These are phyloP conservation scores for Periphyllus acericola DNA, from an alignment of 2,888 invertebrate species.

Conservation along the genomic window DNA sequence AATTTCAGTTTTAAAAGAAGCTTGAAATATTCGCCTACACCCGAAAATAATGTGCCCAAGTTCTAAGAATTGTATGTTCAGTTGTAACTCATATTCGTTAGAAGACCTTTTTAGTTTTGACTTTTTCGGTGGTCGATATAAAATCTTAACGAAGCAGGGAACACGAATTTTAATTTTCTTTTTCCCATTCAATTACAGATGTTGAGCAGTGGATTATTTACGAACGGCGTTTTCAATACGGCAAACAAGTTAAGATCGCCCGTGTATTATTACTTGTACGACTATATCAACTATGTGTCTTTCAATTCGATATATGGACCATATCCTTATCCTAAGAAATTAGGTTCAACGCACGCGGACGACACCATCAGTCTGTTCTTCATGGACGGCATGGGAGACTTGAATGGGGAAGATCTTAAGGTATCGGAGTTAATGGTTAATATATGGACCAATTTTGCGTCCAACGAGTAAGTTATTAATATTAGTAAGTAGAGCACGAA, in stretches of 20 bases:
- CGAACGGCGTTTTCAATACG: neutral
- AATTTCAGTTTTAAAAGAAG: too few relatives aligned
- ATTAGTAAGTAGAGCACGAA: too few relatives aligned
- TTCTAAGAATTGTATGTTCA: too few relatives aligned
- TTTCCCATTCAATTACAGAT: neutral
- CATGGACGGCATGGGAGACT: neutral
- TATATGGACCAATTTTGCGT: conserved; percentile 47
- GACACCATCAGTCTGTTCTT: conserved; percentile 53
- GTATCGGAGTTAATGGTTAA: conserved; percentile 50
- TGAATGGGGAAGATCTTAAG: neutral
- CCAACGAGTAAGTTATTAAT: conserved; percentile 13
- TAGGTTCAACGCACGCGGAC: conserved; percentile 53
- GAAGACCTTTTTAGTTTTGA: neutral
- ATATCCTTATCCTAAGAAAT: neutral
- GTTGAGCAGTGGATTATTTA: neutral
- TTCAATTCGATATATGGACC: neutral
- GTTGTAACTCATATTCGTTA: too few relatives aligned
- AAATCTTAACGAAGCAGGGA: neutral
- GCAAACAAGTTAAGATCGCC: neutral
- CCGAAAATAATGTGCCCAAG: too few relatives aligned
- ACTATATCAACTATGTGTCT: neutral
- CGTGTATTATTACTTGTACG: neutral
- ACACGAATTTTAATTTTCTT: neutral
- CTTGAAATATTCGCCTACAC: too few relatives aligned
- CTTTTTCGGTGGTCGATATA: neutral